Percentiles rank a stretch among this genome's conserved stretches.
Conservation (phyloP, 2,888 invertebrate species). For the Lasioglossum marginatum region DNA sequence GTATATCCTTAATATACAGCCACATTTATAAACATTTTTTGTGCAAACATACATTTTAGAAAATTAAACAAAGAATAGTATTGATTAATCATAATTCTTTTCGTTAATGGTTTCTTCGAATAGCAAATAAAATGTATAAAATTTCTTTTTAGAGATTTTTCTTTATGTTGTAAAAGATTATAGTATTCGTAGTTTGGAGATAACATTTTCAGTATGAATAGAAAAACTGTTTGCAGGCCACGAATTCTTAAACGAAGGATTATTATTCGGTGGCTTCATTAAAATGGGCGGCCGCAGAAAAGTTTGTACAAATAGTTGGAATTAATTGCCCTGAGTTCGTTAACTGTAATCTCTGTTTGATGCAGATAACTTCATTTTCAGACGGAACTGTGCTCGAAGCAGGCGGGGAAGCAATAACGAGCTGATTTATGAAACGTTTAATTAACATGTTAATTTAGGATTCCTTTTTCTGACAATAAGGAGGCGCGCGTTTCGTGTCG, state of each 20-base stretch:
- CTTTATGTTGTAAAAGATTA: not conserved
- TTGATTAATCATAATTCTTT: not conserved
- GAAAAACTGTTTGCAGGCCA: not conserved
- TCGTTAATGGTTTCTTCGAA: not conserved
- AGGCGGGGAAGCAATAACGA: constrained; percentile 68
- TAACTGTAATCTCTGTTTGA: constrained; percentile 80
- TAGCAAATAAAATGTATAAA: not conserved
- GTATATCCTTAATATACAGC: not conserved
- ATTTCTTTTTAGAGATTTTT: not conserved
- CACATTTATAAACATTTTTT: no score
- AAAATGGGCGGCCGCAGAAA: constrained; percentile 73
- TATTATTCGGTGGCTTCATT: constrained; percentile 70
- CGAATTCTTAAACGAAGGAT: constrained; percentile 73
- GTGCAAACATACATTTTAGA: not conserved
- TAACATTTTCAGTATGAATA: not conserved
- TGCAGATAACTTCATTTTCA: constrained; percentile 81
- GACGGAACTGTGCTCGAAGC: constrained; percentile 40
- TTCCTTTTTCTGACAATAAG: constrained; percentile 56
- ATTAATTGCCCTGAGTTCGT: constrained; percentile 72
- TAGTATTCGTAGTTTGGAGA: not conserved
- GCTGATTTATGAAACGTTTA: constrained; percentile 77
- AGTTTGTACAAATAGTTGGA: constrained; percentile 71
- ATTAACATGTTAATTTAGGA: constrained; percentile 76
- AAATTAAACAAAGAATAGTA: not conserved
- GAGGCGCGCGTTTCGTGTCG: not conserved